Percentiles rank a stretch among this genome's conserved stretches.
Conservation (phyloP, 2,888 invertebrate species). For the Auanema sp. region DNA sequence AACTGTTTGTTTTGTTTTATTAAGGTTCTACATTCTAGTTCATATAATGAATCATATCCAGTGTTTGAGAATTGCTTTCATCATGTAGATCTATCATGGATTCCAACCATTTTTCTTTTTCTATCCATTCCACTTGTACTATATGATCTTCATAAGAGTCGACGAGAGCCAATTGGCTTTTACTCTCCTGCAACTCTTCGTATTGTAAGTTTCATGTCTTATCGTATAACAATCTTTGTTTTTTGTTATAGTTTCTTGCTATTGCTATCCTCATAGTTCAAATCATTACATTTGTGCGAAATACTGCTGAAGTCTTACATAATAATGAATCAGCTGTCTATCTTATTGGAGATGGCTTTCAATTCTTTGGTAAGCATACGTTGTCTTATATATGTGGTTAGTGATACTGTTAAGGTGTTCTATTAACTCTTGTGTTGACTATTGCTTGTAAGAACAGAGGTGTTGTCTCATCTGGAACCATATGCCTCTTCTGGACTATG, state of each 20-base stretch:
- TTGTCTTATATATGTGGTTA: neutral
- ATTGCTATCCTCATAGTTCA: no score
- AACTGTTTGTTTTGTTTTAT: no score
- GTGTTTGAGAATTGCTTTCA: conserved; percentile 23
- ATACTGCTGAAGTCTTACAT: no score
- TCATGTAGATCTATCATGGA: conserved; percentile 50
- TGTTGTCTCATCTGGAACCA: conserved; percentile 58
- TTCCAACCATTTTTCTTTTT: conserved; percentile 53
- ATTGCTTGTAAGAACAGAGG: conserved; percentile 58
- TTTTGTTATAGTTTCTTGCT: no score
- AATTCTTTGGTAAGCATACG: neutral
- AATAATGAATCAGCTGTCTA: no score
- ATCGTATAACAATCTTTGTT: neutral
- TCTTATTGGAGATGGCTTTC: no score
- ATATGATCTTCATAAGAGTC: conserved; percentile 51
- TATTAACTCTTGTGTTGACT: conserved; percentile 48
- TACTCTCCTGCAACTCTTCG: conserved; percentile 51
- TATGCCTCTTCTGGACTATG: conserved; percentile 57
- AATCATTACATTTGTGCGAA: no score
- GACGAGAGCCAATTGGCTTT: conserved; percentile 38
- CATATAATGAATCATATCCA: no score
- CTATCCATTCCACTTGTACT: conserved; percentile 48
- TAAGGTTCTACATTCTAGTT: no score
- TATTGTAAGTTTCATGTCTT: conserved; percentile 53
- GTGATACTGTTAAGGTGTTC: conserved; percentile 24